Evolutionary conservation across 2,888 invertebrate genomes (phyloP).

Genomic region (Microdon myrmicae): DNA sequence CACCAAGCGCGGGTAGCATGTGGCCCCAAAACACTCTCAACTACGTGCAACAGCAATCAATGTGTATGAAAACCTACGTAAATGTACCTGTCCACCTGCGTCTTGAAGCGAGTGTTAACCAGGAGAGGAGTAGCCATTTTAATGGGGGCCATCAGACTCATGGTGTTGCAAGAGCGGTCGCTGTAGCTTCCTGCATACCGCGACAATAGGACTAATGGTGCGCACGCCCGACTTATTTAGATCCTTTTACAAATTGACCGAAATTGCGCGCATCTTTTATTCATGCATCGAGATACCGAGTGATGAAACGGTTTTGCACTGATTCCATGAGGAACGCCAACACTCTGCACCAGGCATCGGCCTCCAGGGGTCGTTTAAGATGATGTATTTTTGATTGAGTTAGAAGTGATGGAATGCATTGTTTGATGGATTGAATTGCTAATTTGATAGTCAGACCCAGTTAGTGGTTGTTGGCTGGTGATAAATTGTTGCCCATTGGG

Average conservation of each 20-base stretch:
- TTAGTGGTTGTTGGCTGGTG: slow-evolving; percentile 8
- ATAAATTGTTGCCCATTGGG: slow-evolving; percentile 25
- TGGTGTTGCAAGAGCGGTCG: slow-evolving; percentile 2
- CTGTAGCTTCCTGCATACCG: slow-evolving; percentile 46
- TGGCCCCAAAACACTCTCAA: too few relatives aligned
- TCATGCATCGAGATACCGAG: slow-evolving; percentile 32
- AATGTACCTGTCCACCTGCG: slow-evolving; percentile 32
- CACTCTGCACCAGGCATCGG: too few relatives aligned
- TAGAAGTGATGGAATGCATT: slow-evolving; percentile 36
- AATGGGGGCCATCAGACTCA: slow-evolving; percentile 47
- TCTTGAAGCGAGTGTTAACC: slow-evolving; percentile 15
- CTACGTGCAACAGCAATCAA: too few relatives aligned
- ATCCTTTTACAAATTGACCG: slow-evolving; percentile 51
- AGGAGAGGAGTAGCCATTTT: slow-evolving; percentile 30
- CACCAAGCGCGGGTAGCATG: slow-evolving; percentile 24
- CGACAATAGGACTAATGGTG: slow-evolving; percentile 31
- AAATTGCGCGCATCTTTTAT: slow-evolving; percentile 51
- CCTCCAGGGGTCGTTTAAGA: slow-evolving; percentile 33
- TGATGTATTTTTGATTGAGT: slow-evolving; percentile 52
- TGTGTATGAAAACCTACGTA: too few relatives aligned
- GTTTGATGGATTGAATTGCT: slow-evolving; percentile 43
- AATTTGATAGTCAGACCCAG: slow-evolving; percentile 27
- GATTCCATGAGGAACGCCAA: slow-evolving; percentile 30
- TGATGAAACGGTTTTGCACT: slow-evolving; percentile 24
- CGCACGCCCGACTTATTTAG: slow-evolving; percentile 37